These are phyloP conservation scores for Pleuronectes platessa DNA, from an alignment of 2,113 vertebrate genomes.

Conservation along the genomic window DNA sequence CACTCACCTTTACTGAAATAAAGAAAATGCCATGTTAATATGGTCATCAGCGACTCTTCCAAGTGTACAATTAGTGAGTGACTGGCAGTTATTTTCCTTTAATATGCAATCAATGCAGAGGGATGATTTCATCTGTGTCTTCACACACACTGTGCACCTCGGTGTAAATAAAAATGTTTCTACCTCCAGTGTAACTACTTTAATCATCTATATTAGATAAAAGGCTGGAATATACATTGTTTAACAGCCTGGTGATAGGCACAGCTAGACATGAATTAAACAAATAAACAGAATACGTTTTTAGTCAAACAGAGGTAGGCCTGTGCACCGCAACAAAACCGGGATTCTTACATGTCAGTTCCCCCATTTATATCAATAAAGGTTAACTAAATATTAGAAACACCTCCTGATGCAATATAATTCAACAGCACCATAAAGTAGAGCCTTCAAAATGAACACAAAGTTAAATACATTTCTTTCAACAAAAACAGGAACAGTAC, in stretches of 20 bases:
- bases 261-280: not conserved
- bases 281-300: not conserved
- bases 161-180: not conserved
- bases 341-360: not conserved
- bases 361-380: not conserved
- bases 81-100: slow-evolving; percentile 20
- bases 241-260: not conserved
- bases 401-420: not conserved
- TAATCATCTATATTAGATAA: not conserved
- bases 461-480: not conserved
- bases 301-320: slow-evolving; percentile 11
- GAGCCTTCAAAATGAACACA: not conserved
- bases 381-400: not conserved
- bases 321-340: not conserved
- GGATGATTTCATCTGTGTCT: not conserved
- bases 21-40: slow-evolving; percentile 49
- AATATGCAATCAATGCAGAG: slow-evolving; percentile 1
- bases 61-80: slow-evolving; percentile 24
- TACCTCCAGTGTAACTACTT: not conserved
- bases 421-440: not conserved
- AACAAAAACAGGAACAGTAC: not conserved
- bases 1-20: slow-evolving; percentile 66
- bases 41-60: slow-evolving; percentile 34
- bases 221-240: not conserved
- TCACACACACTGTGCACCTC: not conserved